Conservation (phyloP, 2,113 vertebrate species). For the Cavia porcellus region DNA sequence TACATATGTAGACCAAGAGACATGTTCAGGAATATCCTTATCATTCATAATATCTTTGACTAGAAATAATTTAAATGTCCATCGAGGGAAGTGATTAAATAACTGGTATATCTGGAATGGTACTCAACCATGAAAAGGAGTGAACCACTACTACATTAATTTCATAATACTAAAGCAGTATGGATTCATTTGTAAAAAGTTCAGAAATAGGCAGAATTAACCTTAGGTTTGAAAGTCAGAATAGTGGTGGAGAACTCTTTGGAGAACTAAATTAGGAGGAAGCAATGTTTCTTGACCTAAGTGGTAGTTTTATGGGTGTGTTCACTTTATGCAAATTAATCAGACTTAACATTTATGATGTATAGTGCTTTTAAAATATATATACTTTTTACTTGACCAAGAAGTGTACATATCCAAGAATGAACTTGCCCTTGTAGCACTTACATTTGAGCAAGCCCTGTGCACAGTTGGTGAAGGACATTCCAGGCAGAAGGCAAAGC, state of each 20-base stretch:
- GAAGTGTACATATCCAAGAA: not conserved
- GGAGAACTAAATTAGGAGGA: not conserved
- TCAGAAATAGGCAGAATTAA: not conserved
- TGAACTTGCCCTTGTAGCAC: not conserved
- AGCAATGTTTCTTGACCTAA: constrained; percentile 6
- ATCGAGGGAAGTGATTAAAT: constrained; percentile 9
- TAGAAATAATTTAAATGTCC: constrained; percentile 10
- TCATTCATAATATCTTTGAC: not conserved
- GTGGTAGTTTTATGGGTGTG: not conserved
- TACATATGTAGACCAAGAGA: not conserved
- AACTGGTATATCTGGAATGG: not conserved
- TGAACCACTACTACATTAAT: not conserved
- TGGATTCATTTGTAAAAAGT: not conserved
- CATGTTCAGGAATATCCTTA: not conserved
- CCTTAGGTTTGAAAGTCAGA: not conserved
- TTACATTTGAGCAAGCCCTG: not conserved
- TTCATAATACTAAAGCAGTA: constrained; percentile 3
- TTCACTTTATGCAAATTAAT: constrained; percentile 39
- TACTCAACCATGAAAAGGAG: not conserved
- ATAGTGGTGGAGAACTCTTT: not conserved
- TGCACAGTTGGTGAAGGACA: not conserved
- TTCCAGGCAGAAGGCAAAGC: not conserved
- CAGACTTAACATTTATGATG: not conserved
- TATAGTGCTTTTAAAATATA: not conserved
- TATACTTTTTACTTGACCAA: not conserved